Base-by-base conservation (phyloP, 2,888 invertebrate species). In the Ophion ellenae region DNA sequence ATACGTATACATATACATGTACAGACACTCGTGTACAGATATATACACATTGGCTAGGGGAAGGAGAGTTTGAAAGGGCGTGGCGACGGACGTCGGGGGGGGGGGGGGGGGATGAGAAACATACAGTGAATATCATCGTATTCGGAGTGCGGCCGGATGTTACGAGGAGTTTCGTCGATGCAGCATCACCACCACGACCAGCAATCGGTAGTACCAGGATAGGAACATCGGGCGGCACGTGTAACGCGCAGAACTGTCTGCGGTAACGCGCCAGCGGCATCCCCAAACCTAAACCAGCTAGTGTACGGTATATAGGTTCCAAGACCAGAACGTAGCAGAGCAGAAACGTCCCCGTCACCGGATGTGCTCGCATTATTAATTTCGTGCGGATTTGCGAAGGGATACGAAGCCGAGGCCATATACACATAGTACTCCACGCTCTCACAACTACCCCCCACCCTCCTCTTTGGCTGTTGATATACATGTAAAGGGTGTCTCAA, bases 301-400 rank as follows among this genome's bases (percentile, higher is more conserved):
- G 61, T 67, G 17, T 17, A 53, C 53, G 53, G 17, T 53, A 53
- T 53, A 59, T 45, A 45, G 36, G 53, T 40, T 53, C 85, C 83
- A 73, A 81, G 81, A 81, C 69, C 85, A 78, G 77, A 80, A 78
- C 70, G 83, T 78, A 86, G 32, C 86, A 71, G 81, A 86, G 86
- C 83, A 86, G 83, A 83, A 83, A 86, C 86, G 81, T 78, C 75
- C 85, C 77, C 86, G 86, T 86, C 87, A 81, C 86, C 85, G 88
- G 84, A 88, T 88, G 87, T 83, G 86, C 87, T 84, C 85, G 88
- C 83, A 88, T 88, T 88, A 88, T 88, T 88, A 88, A 88, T 88
- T 88, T 88, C 87, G 85, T 84, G 82, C 74, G 86, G 88, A 87
- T 87, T 86, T 85, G 85, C 86, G 84, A 86, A 85, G 84, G 87